Conservation (phyloP, 2,888 invertebrate species). For the Sarcophaga rosellei region DNA sequence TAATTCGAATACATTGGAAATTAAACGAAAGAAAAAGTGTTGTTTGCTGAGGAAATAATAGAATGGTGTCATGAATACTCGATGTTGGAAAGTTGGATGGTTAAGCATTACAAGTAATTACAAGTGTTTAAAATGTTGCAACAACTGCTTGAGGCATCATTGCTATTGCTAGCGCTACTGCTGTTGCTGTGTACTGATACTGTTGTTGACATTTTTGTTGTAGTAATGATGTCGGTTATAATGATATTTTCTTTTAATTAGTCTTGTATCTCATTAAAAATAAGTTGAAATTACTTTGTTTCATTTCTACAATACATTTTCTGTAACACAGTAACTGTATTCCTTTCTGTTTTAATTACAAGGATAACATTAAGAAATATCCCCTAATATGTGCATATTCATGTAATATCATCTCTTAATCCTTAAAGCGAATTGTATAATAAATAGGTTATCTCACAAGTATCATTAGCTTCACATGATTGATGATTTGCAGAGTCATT, state of each 20-base stretch:
- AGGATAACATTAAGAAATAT: too few species aligned
- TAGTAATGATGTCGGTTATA: neutral
- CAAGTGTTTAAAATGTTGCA: conserved; percentile 51
- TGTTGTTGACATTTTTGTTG: conserved; percentile 19
- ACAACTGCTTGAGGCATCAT: conserved; percentile 27
- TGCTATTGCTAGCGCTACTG: neutral
- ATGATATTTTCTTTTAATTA: conserved; percentile 48
- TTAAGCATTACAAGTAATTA: conserved; percentile 57
- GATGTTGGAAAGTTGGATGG: conserved; percentile 22
- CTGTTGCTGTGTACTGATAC: neutral
- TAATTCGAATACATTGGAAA: conserved; percentile 25
- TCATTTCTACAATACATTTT: too few species aligned
- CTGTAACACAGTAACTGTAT: too few species aligned
- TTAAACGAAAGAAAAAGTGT: neutral
- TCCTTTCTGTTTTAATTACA: too few species aligned
- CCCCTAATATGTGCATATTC: too few species aligned
- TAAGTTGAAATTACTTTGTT: neutral
- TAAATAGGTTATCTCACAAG: too few species aligned
- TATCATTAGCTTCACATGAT: too few species aligned
- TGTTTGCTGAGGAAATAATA: conserved; percentile 17
- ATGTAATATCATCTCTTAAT: too few species aligned
- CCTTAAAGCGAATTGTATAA: too few species aligned
- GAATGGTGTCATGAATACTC: conserved; percentile 49
- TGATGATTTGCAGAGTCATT: too few species aligned
- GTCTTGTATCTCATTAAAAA: conserved; percentile 37